These are phyloP conservation scores for Sarcophaga bullata DNA, from an alignment of 1,140 invertebrate species.

Conservation along the genomic window DNA sequence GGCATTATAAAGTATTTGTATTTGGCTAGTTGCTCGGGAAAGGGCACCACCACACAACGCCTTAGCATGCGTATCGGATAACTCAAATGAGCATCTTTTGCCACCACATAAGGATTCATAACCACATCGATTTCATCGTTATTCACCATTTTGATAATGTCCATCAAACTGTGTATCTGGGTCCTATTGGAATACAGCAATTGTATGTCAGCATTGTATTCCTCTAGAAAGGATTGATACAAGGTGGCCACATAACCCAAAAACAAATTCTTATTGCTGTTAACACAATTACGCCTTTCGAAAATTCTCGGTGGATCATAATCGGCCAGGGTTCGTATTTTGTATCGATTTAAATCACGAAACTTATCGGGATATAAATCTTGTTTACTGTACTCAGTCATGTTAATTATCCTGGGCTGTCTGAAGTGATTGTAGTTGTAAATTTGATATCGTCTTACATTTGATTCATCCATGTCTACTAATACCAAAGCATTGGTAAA, in stretches of 20 bases:
- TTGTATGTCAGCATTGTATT: slow-evolving; percentile 42
- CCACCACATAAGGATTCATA: slow-evolving; percentile 40
- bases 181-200: background rate
- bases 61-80: slow-evolving; percentile 43
- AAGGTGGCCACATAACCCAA: slow-evolving; percentile 39
- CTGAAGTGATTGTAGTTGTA: slow-evolving; percentile 40
- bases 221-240: slow-evolving; percentile 11
- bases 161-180: slow-evolving; percentile 28
- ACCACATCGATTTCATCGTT: slow-evolving; percentile 33
- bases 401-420: background rate
- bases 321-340: slow-evolving; percentile 28
- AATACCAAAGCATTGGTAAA: slow-evolving; percentile 41
- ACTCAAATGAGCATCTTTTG: slow-evolving; percentile 25
- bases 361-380: slow-evolving; percentile 41
- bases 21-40: slow-evolving; percentile 28
- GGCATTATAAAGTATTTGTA: slow-evolving; percentile 43
- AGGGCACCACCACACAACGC: slow-evolving; percentile 41
- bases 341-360: slow-evolving; percentile 34
- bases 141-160: slow-evolving; percentile 32
- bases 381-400: background rate
- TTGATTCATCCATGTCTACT: background rate
- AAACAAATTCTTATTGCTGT: background rate
- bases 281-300: background rate
- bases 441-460: background rate
- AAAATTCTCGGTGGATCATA: slow-evolving; percentile 45